Base-by-base conservation (phyloP, 23 tunicate genomes). In the Styela plicata region DNA sequence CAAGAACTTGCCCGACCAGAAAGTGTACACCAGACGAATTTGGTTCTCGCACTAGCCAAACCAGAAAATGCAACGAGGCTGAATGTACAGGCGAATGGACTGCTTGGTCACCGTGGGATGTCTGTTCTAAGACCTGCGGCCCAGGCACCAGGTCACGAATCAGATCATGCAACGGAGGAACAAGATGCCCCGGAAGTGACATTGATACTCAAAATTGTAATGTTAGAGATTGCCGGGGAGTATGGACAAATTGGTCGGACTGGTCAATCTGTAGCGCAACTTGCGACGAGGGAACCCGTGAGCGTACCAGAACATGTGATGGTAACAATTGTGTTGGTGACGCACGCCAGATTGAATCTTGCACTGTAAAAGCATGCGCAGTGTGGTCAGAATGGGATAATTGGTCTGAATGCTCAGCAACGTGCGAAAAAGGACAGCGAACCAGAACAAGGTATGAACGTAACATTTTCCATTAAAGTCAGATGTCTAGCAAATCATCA, bases 341-440 rank as follows among this genome's bases (percentile, higher is more conserved):
- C 5, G 37, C 77, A 3, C 24, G 34, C 26, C 36, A 29, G 36
- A 71, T 7, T 5, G 35, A 30, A 17, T 3, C 7, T 5, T 76
- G 81, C 52, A 24, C 7, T 3, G 20, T 24, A 3, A 36, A 3
- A 5, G 13, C 31, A 2, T 76, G 65, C 3, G 1, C 61, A 36
- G 83, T 68, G 19, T 87, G 75, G 31, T 34, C 69, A 2, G 64
- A 30, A 2, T 87, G 91, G 91, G n/a, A 85, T 22, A 27, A 35
- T 2, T 87, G 36, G 33, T 70, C 74, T 0, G 27, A 74, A 16
- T 87, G 91, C 63, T 36, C 63, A 13, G 80, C 31, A 0, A 30
- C 87, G 1, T 88, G 92, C 71, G 81, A 73, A 32, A 70, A 67
- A 26, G 87, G 84, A 17, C 63, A 27, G 2, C 77, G 79, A 71